Conservation (phyloP, 2,888 invertebrate genomes). For the Drosophila emarginata region DNA sequence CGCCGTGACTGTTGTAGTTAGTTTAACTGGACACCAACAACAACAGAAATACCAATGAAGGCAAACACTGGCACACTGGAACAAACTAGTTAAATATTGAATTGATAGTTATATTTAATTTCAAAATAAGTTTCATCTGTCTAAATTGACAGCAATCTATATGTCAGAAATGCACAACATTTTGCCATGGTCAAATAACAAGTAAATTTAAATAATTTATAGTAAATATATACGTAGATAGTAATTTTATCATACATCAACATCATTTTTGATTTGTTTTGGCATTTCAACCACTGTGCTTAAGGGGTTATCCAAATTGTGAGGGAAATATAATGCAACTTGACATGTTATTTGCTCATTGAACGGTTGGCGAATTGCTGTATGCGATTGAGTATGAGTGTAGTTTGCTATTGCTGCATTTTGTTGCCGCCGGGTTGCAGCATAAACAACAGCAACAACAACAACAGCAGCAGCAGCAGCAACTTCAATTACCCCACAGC, state of each 20-base stretch:
- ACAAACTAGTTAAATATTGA: no score
- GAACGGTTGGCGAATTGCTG: constrained; percentile 39
- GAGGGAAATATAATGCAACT: constrained; percentile 74
- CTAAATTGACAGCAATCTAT: no score
- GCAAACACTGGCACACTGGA: constrained; percentile 26
- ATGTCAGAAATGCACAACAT: no score
- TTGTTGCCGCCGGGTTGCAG: constrained; percentile 10
- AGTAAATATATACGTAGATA: no score
- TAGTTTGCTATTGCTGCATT: constrained; percentile 13
- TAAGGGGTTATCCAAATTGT: constrained; percentile 58
- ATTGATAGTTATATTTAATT: no score
- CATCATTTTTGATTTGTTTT: background rate
- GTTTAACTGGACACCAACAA: constrained; percentile 51
- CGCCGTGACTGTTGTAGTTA: constrained; percentile 43
- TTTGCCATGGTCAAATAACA: no score
- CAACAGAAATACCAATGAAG: constrained; percentile 10
- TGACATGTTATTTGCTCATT: constrained; percentile 80
- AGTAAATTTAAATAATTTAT: no score
- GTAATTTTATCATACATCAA: background rate
- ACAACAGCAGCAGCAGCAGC: background rate
- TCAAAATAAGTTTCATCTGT: no score
- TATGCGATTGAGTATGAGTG: constrained; percentile 42
- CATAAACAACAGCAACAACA: constrained; percentile 12
- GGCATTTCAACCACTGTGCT: constrained; percentile 20
- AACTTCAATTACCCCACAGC: constrained; percentile 9